phyloP scores from a whole-genome alignment of 2,888 invertebrate genomes.

The Lottia scabra region DNA sequence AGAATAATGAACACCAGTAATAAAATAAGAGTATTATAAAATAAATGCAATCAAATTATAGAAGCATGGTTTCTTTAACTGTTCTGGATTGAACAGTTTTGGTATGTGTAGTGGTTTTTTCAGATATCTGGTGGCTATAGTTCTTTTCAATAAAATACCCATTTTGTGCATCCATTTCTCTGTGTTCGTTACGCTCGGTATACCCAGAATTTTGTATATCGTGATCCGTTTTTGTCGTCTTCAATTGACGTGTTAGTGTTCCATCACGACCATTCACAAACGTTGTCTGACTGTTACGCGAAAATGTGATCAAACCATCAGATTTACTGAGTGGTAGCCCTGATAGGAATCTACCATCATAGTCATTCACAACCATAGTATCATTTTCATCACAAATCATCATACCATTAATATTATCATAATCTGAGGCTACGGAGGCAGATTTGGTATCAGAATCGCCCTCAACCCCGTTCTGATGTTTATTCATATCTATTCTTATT shows the following conservation, averaged over 20 bases:
- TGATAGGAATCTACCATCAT: conserved; percentile 28
- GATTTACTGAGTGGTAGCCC: conserved; percentile 40
- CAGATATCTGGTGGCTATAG: conserved; percentile 27
- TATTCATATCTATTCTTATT: not conserved
- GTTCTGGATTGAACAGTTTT: conserved; percentile 27
- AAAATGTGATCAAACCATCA: conserved; percentile 35
- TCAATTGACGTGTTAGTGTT: conserved; percentile 25
- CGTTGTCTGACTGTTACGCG: conserved; percentile 28
- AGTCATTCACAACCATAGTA: conserved; percentile 18
- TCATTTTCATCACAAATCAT: conserved; percentile 15
- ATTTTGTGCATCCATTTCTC: conserved; percentile 25
- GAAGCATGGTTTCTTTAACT: conserved; percentile 27
- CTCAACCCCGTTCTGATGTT: conserved; percentile 5
- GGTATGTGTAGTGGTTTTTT: conserved; percentile 25
- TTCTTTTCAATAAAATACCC: conserved; percentile 23
- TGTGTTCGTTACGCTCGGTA: conserved; percentile 24
- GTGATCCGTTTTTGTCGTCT: conserved; percentile 32
- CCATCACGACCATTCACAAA: conserved; percentile 33
- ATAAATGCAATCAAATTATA: conserved; percentile 12
- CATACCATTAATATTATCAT: conserved; percentile 53
- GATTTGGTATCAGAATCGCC: conserved; percentile 36
- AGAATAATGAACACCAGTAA: too few species aligned
- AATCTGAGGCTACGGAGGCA: conserved; percentile 54
- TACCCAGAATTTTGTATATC: conserved; percentile 25
- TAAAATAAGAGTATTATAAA: too few species aligned